Evolutionary conservation across 2,113 vertebrate genomes (phyloP).

Genomic region (Carassius carassius): DNA sequence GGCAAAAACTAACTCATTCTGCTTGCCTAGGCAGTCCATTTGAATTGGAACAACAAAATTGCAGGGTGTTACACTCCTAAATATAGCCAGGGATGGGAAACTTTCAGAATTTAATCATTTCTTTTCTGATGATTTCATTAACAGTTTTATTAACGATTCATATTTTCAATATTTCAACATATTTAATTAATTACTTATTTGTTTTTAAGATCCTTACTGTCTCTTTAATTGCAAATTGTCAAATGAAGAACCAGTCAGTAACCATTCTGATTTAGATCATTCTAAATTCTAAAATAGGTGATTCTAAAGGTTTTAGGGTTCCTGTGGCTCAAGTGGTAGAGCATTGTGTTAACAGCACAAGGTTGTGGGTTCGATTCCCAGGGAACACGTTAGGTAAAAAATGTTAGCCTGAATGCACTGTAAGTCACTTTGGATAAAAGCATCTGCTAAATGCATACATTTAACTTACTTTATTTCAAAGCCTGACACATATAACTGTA

Average conservation of each 20-base stretch:
- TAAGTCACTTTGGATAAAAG: too few relatives aligned
- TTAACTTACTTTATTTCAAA: not conserved
- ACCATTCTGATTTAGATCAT: not conserved
- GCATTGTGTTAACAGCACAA: too few relatives aligned
- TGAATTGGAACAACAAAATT: not conserved
- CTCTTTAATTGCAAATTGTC: not conserved
- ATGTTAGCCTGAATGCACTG: too few relatives aligned
- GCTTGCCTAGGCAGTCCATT: not conserved
- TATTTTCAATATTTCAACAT: too few relatives aligned
- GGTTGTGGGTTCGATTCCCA: too few relatives aligned
- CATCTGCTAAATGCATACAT: too few relatives aligned
- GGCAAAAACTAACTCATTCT: constrained; percentile 50
- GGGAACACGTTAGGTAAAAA: too few relatives aligned
- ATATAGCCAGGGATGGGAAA: not conserved
- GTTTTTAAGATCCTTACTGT: not conserved
- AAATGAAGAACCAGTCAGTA: not conserved
- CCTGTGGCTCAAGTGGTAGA: too few relatives aligned
- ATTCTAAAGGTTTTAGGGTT: not conserved
- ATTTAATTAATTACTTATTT: too few relatives aligned
- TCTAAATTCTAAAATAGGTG: too few relatives aligned
- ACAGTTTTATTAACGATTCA: not conserved
- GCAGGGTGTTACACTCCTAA: not conserved
- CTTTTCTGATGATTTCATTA: not conserved
- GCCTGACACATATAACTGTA: not conserved
- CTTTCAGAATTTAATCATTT: not conserved